These are phyloP conservation scores for Ornithorhynchus anatinus DNA, from an alignment of 2,113 vertebrate species.

Conservation along the genomic window DNA sequence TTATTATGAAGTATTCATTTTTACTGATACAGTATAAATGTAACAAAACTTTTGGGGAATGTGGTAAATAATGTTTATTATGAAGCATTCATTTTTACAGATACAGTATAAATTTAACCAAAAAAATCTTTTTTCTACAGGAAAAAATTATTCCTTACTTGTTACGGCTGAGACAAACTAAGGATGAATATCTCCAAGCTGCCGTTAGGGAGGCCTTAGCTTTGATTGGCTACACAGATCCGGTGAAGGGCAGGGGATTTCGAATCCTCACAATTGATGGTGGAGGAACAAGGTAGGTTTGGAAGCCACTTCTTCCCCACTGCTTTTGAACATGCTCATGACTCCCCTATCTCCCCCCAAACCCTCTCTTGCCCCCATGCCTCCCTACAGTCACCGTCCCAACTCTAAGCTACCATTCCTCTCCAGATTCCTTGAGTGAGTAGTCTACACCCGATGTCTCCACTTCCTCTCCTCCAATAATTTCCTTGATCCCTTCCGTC, in stretches of 20 bases:
- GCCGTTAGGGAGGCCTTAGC: conserved; percentile 89
- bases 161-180: conserved; percentile 83
- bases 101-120: conserved; percentile 20
- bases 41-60: too few species aligned
- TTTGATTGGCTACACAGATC: conserved; percentile 86
- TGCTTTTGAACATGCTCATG: too few species aligned
- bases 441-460: too few species aligned
- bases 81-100: background rate
- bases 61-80: too few species aligned
- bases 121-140: conserved; percentile 60
- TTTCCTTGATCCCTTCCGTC: too few species aligned
- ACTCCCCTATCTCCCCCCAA: too few species aligned
- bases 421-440: too few species aligned
- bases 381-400: too few species aligned
- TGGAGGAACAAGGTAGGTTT: conserved; percentile 90
- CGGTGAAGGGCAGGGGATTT: conserved; percentile 88
- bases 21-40: conserved; percentile 20
- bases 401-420: too few species aligned
- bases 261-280: conserved; percentile 90
- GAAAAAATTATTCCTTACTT: conserved; percentile 89
- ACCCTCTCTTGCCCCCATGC: too few species aligned
- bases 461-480: too few species aligned
- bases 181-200: conserved; percentile 84
- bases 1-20: background rate
- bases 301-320: too few species aligned